These are phyloP conservation scores for Malurus alboscapulatus DNA, from an alignment of 2,113 vertebrate genomes.

Conservation along the genomic window DNA sequence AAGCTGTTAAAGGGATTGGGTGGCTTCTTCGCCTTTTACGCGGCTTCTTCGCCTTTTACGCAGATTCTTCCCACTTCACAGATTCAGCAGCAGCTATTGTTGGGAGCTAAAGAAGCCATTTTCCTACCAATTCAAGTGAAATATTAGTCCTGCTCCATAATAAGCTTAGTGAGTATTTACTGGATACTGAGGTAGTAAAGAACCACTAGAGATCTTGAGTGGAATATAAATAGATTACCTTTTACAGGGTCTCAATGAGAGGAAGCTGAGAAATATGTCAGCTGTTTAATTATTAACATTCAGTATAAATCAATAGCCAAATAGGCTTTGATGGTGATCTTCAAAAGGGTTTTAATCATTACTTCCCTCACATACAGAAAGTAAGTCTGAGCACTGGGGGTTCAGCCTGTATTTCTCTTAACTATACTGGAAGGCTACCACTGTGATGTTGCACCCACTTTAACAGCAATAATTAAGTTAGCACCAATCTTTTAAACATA, in stretches of 20 bases:
- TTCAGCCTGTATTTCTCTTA: conserved; percentile 16
- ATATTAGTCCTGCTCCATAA: conserved; percentile 3
- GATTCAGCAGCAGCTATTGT: not conserved
- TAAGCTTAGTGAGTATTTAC: not conserved
- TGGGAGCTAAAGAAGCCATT: conserved; percentile 9
- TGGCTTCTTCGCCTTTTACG: not conserved
- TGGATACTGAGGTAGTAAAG: not conserved
- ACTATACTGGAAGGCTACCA: not conserved
- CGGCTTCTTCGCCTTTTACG: not conserved
- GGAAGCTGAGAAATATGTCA: conserved; percentile 30
- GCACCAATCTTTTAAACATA: not conserved
- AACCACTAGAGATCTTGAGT: conserved; percentile 19
- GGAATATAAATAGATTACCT: conserved; percentile 40
- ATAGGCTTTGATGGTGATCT: conserved; percentile 35
- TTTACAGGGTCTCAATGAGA: conserved; percentile 20
- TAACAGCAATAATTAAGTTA: not conserved
- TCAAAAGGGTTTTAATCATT: conserved; percentile 47
- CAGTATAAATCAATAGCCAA: conserved; percentile 38
- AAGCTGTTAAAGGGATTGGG: not conserved
- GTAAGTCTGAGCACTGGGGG: not conserved
- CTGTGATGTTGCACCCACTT: not conserved
- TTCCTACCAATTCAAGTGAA: conserved; percentile 17
- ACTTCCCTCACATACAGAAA: conserved; percentile 11
- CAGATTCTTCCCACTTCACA: not conserved
- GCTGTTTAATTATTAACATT: conserved; percentile 48